Percentiles rank a stretch among this genome's conserved stretches.
These are phyloP conservation scores for Cirrhinus molitorella DNA, from an alignment of 2,797 vertebrate genomes.

Conservation along the genomic window DNA sequence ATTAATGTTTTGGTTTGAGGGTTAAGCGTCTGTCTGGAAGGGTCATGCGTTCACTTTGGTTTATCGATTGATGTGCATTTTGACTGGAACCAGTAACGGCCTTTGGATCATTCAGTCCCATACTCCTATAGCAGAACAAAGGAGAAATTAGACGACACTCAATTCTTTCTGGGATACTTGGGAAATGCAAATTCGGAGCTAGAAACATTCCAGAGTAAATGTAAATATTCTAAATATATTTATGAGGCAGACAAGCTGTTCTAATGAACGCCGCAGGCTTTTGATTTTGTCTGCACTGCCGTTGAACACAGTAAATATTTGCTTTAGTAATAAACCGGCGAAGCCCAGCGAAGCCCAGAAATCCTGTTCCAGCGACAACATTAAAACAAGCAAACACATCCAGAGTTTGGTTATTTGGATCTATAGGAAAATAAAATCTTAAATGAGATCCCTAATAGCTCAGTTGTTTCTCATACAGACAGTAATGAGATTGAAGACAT, in stretches of 20 bases:
- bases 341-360: neutral
- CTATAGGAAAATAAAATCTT: neutral
- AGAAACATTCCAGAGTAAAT: conserved; percentile 7
- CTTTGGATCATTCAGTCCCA: neutral
- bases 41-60: neutral
- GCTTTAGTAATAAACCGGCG: conserved; percentile 9
- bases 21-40: neutral
- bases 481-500: neutral
- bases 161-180: neutral
- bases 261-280: conserved; percentile 28
- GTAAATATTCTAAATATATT: conserved; percentile 28
- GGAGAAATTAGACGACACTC: neutral
- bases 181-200: neutral
- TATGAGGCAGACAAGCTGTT: conserved; percentile 29
- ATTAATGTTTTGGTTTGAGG: conserved; percentile 4
- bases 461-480: neutral
- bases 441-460: neutral
- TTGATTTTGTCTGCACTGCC: conserved; percentile 1
- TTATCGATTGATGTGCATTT: neutral
- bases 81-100: neutral
- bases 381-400: neutral
- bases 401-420: neutral
- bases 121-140: neutral
- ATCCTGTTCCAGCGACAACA: neutral
- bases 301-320: conserved; percentile 21